Percentiles rank a stretch among this genome's conserved stretches.
Conservation (phyloP, 2,888 invertebrate species). For the Agrochola lota region DNA sequence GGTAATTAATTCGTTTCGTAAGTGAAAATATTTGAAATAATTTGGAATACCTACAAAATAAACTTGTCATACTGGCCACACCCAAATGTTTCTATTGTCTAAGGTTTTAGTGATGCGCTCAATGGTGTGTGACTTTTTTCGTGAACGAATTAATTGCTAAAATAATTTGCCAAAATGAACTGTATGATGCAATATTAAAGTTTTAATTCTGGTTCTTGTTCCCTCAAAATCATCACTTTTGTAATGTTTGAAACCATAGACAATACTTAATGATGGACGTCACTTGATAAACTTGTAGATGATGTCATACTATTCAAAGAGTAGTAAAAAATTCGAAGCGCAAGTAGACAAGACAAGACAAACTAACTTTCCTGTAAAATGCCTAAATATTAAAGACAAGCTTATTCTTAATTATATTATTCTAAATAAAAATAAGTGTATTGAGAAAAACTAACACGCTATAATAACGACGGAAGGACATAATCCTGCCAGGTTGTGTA, state of each 20-base stretch:
- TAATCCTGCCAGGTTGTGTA: not conserved
- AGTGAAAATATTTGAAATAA: too few species aligned
- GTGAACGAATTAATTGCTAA: not conserved
- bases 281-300: constrained; percentile 67
- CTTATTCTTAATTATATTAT: not conserved
- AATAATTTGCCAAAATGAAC: not conserved
- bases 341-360: constrained; percentile 26
- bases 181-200: too few species aligned
- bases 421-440: not conserved
- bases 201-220: too few species aligned
- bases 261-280: constrained; percentile 53
- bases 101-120: constrained; percentile 24
- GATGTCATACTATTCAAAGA: constrained; percentile 73
- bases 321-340: constrained; percentile 25
- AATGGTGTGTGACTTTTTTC: not conserved
- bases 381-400: not conserved
- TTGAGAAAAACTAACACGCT: not conserved
- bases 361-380: not conserved
- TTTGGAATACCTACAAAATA: not conserved
- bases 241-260: constrained; percentile 47
- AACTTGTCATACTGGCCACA: constrained; percentile 4
- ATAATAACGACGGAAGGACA: not conserved
- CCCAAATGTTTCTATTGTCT: not conserved
- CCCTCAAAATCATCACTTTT: not conserved
- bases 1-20: too few species aligned